A percentile compares a stretch with the other conserved stretches of the same genome.
Evolutionary conservation across 2,888 invertebrate genomes (phyloP).

Genomic region (Habroteleia sp.): DNA sequence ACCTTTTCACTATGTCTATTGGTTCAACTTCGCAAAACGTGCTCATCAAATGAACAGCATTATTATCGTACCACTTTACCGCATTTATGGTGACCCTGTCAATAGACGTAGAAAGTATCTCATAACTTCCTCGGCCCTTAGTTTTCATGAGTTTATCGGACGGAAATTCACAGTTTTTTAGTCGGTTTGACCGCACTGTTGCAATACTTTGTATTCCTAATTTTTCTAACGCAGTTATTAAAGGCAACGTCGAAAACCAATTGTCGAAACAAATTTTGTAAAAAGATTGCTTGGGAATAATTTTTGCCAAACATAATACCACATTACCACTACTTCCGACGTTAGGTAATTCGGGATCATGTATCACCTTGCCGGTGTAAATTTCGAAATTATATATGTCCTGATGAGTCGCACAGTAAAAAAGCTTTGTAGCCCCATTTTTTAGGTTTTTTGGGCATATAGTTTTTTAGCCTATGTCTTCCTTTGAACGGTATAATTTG

Average conservation of each 20-base stretch:
- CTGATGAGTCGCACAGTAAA: not conserved
- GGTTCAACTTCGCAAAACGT: not conserved
- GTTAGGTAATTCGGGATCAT: too few species aligned
- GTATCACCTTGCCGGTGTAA: too few species aligned
- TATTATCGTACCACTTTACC: slow-evolving; percentile 7
- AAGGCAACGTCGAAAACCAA: not conserved
- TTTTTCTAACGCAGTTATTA: slow-evolving; percentile 1
- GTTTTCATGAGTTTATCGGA: slow-evolving; percentile 1
- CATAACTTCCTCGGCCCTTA: slow-evolving; percentile 2
- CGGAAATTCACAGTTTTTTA: slow-evolving; percentile 3
- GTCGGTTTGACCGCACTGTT: slow-evolving; percentile 2
- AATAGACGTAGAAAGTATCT: slow-evolving; percentile 3
- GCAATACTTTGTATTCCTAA: slow-evolving; percentile 3
- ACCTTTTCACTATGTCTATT: not conserved
- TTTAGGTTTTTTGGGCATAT: slow-evolving; percentile 3
- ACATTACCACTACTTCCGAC: too few species aligned
- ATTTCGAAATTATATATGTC: too few species aligned
- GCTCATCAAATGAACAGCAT: not conserved
- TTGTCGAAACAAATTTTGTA: slow-evolving; percentile 2
- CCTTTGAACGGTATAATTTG: not conserved
- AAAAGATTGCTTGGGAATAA: slow-evolving; percentile 1
- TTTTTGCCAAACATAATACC: not conserved
- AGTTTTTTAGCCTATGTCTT: not conserved
- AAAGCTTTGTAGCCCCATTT: not conserved
- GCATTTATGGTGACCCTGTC: slow-evolving; percentile 3